Evolutionary conservation across 2,888 invertebrate species (phyloP), one percentile per base, ranked within the genome.

Genomic region (Ophraella communa): DNA sequence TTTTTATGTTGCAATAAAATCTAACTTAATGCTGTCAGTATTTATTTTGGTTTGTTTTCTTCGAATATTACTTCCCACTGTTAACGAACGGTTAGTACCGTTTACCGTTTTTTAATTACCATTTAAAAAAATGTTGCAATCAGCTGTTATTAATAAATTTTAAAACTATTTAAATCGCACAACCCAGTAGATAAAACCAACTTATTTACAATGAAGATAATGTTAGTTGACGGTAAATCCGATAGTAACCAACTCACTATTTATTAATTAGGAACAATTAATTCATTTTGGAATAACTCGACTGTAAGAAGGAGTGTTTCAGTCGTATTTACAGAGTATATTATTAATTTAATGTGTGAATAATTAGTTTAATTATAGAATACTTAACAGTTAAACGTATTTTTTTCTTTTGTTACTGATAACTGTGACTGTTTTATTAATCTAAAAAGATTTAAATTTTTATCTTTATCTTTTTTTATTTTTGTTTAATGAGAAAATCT

Each of bases 1-100:
- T 35, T 49, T 69, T 69, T 69, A 69, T 61, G 66, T 60, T 27
- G 35, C 59, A 62, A 67, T 69, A 69, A 67, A 69, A 62, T 54
- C 64, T 64, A 56, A 65, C 57, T 63, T 69, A 62, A 62, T 64
- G 66, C 58, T 67, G 67, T 64, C 66, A 58, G 30, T 57, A 63
- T 62, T 67, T 64, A 63, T 67, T 64, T 57, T 60, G 47, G 62
- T 64, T 49, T 63, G 61, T 69, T 63, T 65, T 57, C 45, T 42
- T 23, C 49, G 30, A 54, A 53, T 47, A 49, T 20, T 44, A 14
- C 47, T 60, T 55, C 49, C 54, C 23, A 51, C 23, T 59, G 60
- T 51, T 30, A 56, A 51, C 2, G 14, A 24, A 27, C 49, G 14
- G 49, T 14, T 23, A 21, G 1, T 1, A 8, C 17, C 14, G 4